Evolutionary conservation across 2,113 vertebrate genomes (phyloP), one percentile per base, ranked within the genome.

Genomic region (Helogale parvula): DNA sequence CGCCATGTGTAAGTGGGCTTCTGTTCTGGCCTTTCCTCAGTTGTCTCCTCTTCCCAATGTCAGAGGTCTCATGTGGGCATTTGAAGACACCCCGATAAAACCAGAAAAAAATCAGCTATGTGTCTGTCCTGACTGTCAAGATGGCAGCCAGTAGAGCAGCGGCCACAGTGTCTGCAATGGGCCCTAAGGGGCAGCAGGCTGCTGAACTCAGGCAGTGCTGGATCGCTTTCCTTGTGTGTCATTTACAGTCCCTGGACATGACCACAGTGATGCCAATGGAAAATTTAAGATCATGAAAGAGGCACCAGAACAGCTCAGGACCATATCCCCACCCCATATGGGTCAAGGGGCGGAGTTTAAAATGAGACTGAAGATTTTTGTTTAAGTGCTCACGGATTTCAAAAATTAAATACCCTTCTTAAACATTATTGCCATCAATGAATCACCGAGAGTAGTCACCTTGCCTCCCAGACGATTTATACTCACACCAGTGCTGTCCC

Each of bases 1-100:
- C 98, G 98, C 96, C 99, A 99, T 0, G 96, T 99, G 99, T 99
- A 98, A 99, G 99, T 93, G 45, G 35, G 27, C 4, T 50, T 93
- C 93, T 69, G 12, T 33, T 23, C 31, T 45, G n/a, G 15, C 12
- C 68, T 77, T 84, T 66, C 13, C 29, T 50, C 14, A 0, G 19
- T 17, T 16, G 33, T 54, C 87, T 83, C 47, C 14, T 19, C 38
- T 80, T 88, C 81, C 60, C 2, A 16, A 4, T 2, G 15, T 41
- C 47, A 35, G 45, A 35, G 3, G 2, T 63, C 31, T 80, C 74
- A 9, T 50, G 9, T 25, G 45, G 31, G 52, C 38, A 12, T 52
- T 87, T 27, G 35, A 96, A 16, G 31, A 60, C 35, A 71, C 25
- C 65, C 85, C 13, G 27, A n/a, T 17, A 45, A 74, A 79, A 35